Evolutionary conservation across 2,888 invertebrate genomes (phyloP).

Genomic region (Acrobasis repandana): DNA sequence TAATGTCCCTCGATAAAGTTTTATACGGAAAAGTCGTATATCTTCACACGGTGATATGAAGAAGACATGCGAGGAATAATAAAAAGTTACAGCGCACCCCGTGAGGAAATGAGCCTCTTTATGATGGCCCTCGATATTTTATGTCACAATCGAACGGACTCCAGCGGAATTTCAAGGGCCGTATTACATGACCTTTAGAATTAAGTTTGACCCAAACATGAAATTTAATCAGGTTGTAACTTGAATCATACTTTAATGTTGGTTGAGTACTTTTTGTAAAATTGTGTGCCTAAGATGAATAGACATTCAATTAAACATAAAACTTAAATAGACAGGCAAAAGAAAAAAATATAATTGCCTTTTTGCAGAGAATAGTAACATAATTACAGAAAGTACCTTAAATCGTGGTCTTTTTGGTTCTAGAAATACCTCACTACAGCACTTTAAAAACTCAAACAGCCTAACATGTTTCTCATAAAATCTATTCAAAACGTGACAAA

Average conservation of each 20-base stretch:
- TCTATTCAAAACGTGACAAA: too few relatives aligned
- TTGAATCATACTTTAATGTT: neutral
- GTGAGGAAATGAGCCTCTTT: slow-evolving; percentile 42
- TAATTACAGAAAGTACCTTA: too few relatives aligned
- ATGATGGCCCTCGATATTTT: slow-evolving; percentile 33
- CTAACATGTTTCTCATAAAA: too few relatives aligned
- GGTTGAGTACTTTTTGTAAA: too few relatives aligned
- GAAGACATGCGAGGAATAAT: slow-evolving; percentile 32
- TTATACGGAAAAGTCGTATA: slow-evolving; percentile 12
- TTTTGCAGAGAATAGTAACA: too few relatives aligned
- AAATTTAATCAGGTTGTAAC: neutral
- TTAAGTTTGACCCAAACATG: slow-evolving; percentile 1
- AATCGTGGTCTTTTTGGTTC: too few relatives aligned
- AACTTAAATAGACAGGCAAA: too few relatives aligned
- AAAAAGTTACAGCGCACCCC: slow-evolving; percentile 43
- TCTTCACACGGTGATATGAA: slow-evolving; percentile 15
- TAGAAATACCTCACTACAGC: too few relatives aligned
- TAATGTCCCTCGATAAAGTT: slow-evolving; percentile 19
- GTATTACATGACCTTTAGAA: slow-evolving; percentile 29
- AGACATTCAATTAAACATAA: too few relatives aligned
- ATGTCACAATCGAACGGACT: slow-evolving; percentile 36
- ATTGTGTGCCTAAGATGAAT: too few relatives aligned
- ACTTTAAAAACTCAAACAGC: too few relatives aligned
- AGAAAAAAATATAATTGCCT: too few relatives aligned
- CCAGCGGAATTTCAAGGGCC: slow-evolving; percentile 40